Evolutionary conservation across 2,113 vertebrate species (phyloP).

Genomic region (Xiphophorus maculatus): DNA sequence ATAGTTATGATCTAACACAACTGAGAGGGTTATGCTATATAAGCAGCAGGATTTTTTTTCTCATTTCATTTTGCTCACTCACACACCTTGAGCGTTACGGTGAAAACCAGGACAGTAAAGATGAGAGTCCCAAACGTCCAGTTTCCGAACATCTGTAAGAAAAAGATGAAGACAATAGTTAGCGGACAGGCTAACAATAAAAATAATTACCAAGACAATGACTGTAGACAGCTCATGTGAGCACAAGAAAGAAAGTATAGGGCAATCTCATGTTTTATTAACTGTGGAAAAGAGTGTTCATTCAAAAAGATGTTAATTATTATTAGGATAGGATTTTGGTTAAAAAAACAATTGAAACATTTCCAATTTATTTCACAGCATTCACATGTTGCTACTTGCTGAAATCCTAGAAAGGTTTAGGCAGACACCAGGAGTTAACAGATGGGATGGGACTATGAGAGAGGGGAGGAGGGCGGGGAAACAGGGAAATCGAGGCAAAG

Average conservation of each 20-base stretch:
- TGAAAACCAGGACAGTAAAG: conserved; percentile 96
- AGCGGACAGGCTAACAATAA: background rate
- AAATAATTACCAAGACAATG: background rate
- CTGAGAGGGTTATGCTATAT: too few species aligned
- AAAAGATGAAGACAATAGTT: conserved; percentile 30
- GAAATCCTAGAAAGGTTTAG: conserved; percentile 34
- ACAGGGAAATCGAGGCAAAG: conserved; percentile 24
- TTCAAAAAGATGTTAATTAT: background rate
- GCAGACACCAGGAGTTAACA: conserved; percentile 45
- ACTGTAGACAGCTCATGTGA: background rate
- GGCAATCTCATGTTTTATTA: background rate
- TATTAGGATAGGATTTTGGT: background rate
- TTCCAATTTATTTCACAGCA: conserved; percentile 4
- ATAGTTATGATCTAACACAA: too few species aligned
- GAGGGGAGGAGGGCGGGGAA: conserved; percentile 14
- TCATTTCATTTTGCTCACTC: background rate
- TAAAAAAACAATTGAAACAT: background rate
- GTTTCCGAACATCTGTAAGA: conserved; percentile 91
- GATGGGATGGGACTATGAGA: conserved; percentile 50
- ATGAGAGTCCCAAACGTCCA: conserved; percentile 98
- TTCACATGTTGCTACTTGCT: conserved; percentile 19
- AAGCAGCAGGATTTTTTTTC: too few species aligned
- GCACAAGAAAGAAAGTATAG: background rate
- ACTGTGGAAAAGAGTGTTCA: background rate
- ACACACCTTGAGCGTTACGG: conserved; percentile 93